Conservation (phyloP, 2,113 vertebrate species). For the Scytalopus superciliaris region DNA sequence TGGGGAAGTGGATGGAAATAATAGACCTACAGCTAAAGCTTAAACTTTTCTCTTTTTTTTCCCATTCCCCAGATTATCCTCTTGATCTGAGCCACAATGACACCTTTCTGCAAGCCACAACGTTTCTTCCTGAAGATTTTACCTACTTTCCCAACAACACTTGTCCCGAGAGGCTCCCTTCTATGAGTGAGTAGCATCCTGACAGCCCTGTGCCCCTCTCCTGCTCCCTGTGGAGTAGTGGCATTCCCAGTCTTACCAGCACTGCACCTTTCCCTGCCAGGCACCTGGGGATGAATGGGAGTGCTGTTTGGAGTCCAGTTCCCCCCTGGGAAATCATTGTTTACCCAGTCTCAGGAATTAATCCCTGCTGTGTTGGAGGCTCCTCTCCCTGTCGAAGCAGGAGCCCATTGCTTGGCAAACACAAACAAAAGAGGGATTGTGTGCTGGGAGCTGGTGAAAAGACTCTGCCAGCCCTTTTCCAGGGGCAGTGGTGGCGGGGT, state of each 20-base stretch:
- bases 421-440: slow-evolving; percentile 37
- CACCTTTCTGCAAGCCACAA: slow-evolving; percentile 84
- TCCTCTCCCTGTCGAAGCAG: not conserved
- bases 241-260: fast-evolving
- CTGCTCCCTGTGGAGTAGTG: not conserved
- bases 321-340: slow-evolving; percentile 10
- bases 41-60: not conserved
- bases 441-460: not conserved
- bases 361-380: not conserved
- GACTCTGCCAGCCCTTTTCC: not conserved
- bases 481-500: fast-evolving
- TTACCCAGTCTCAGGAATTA: not conserved
- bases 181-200: slow-evolving; percentile 89
- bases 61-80: slow-evolving; percentile 81
- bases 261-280: not conserved
- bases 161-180: slow-evolving; percentile 91
- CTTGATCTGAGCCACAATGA: slow-evolving; percentile 92
- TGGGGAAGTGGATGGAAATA: not conserved
- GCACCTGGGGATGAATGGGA: not conserved
- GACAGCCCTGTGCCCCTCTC: not conserved
- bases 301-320: not conserved
- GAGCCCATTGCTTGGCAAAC: not conserved
- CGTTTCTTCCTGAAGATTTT: slow-evolving; percentile 92
- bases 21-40: not conserved
- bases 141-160: slow-evolving; percentile 88